These are phyloP conservation scores for Neogobius melanostomus DNA, from an alignment of 2,113 vertebrate species.

Conservation along the genomic window DNA sequence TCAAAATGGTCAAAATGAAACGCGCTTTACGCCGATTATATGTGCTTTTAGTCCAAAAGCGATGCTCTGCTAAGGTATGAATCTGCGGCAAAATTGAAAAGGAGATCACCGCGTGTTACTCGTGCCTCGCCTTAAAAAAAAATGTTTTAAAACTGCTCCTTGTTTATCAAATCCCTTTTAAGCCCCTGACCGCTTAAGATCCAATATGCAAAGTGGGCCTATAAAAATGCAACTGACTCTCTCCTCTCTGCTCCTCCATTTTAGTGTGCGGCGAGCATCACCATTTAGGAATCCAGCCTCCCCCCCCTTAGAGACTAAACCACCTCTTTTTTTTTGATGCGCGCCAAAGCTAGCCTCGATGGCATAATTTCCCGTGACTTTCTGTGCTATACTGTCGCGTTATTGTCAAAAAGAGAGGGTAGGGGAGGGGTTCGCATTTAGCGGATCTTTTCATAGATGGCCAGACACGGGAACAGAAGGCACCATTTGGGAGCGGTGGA, in stretches of 20 bases:
- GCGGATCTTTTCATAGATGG: constrained; percentile 50
- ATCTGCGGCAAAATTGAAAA: not conserved
- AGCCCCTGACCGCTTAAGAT: constrained; percentile 52
- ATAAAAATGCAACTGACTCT: constrained; percentile 63
- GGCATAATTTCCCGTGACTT: not conserved
- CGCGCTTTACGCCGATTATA: too few relatives aligned
- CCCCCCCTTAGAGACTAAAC: constrained; percentile 20
- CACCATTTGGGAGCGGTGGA: constrained; percentile 71
- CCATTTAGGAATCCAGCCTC: constrained; percentile 54
- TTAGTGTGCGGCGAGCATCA: constrained; percentile 44
- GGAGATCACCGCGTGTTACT: not conserved
- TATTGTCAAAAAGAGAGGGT: not conserved
- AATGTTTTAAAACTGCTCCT: constrained; percentile 16
- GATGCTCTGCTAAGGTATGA: too few relatives aligned
- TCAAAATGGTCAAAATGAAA: too few relatives aligned
- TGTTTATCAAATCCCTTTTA: constrained; percentile 10
- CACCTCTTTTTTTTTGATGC: not conserved
- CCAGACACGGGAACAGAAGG: constrained; percentile 66
- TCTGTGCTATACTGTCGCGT: constrained; percentile 3
- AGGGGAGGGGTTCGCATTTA: constrained; percentile 27
- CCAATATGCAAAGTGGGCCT: constrained; percentile 55
- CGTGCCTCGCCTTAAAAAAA: not conserved
- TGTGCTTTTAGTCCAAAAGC: too few relatives aligned
- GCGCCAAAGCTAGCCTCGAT: not conserved
- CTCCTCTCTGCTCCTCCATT: constrained; percentile 44